These are phyloP conservation scores for Phrynosoma platyrhinos DNA, from an alignment of 2,113 vertebrate species.

Conservation along the genomic window DNA sequence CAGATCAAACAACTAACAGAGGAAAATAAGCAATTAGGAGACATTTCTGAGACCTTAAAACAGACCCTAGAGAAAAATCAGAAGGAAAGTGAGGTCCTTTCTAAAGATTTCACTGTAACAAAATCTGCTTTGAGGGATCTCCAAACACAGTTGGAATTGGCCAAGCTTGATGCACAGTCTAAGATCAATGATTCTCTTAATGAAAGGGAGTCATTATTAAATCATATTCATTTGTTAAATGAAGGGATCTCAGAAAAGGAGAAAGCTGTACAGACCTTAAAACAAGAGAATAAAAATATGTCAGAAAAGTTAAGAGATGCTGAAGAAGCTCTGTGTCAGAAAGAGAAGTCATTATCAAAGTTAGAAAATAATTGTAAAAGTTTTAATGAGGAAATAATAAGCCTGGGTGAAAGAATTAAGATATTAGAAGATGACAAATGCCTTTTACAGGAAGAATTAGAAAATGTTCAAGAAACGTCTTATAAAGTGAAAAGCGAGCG, in stretches of 20 bases:
- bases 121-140: slow-evolving; percentile 74
- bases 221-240: slow-evolving; percentile 75
- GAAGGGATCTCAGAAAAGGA: slow-evolving; percentile 76
- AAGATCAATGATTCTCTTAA: slow-evolving; percentile 74
- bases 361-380: slow-evolving; percentile 70
- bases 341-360: slow-evolving; percentile 67
- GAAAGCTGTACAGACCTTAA: slow-evolving; percentile 67
- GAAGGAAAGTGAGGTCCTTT: slow-evolving; percentile 74
- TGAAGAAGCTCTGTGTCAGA: slow-evolving; percentile 69
- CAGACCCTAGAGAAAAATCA: slow-evolving; percentile 71
- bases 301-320: slow-evolving; percentile 66
- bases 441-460: slow-evolving; percentile 88
- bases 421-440: slow-evolving; percentile 89
- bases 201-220: slow-evolving; percentile 77
- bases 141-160: slow-evolving; percentile 71
- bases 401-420: slow-evolving; percentile 83
- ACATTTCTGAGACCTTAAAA: slow-evolving; percentile 72
- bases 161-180: slow-evolving; percentile 73
- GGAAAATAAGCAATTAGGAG: slow-evolving; percentile 73
- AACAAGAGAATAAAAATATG: slow-evolving; percentile 74
- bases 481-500: slow-evolving; percentile 88
- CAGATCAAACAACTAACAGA: slow-evolving; percentile 75
- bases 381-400: slow-evolving; percentile 76
- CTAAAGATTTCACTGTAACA: slow-evolving; percentile 68
- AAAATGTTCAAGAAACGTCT: slow-evolving; percentile 84